Conservation (phyloP, 2,113 vertebrate species). For the Microtus oregoni region DNA sequence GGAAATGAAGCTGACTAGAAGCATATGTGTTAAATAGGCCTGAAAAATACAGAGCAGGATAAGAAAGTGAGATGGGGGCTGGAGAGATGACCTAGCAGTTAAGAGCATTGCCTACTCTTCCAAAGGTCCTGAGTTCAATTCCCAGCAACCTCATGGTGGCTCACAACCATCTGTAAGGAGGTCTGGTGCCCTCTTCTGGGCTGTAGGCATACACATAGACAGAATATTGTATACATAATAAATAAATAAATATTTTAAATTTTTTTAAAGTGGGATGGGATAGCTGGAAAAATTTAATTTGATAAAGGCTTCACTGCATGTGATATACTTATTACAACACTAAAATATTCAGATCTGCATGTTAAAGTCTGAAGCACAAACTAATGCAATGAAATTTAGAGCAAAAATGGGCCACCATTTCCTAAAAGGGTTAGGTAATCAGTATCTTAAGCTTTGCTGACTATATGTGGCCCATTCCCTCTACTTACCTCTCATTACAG, state of each 20-base stretch:
- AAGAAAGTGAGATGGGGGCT: neutral
- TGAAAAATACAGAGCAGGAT: neutral
- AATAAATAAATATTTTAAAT: too few species aligned
- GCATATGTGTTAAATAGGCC: too few species aligned
- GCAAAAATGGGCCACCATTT: neutral
- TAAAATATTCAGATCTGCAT: neutral
- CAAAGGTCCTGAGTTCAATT: too few species aligned
- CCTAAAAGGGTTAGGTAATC: neutral
- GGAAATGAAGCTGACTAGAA: neutral
- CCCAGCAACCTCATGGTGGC: too few species aligned
- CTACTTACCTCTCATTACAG: neutral
- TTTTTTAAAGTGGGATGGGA: neutral
- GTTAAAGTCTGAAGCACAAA: neutral
- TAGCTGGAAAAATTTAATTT: neutral
- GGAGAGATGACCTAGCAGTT: neutral
- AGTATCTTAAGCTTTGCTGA: neutral
- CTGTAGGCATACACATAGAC: too few species aligned
- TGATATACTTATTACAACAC: neutral
- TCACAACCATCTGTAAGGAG: too few species aligned
- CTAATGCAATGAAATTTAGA: neutral
- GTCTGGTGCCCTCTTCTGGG: too few species aligned
- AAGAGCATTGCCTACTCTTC: too few species aligned
- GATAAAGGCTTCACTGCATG: neutral
- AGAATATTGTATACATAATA: too few species aligned
- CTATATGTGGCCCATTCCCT: fast-evolving